phyloP scores from a whole-genome alignment of 1,140 invertebrate species.

The Listronotus oregonensis region DNA sequence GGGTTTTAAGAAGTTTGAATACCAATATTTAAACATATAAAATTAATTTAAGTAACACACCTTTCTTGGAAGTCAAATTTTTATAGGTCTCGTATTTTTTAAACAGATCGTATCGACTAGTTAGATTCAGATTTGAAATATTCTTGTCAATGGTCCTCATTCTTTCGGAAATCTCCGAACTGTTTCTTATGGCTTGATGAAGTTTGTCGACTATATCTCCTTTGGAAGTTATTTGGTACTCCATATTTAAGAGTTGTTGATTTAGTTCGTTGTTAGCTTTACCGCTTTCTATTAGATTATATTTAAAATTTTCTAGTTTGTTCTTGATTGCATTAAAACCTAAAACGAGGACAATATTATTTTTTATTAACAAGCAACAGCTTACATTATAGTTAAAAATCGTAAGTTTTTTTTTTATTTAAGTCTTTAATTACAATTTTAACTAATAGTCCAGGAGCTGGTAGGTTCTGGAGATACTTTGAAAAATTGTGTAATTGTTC shows the following conservation, averaged over 20 bases:
- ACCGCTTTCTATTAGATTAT: conserved; percentile 40
- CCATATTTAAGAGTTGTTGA: conserved; percentile 37
- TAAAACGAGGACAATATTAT: conserved; percentile 34
- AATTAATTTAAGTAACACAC: conserved; percentile 8
- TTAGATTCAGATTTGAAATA: conserved; percentile 58
- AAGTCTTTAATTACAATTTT: no score
- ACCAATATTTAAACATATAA: no score
- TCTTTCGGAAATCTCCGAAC: conserved; percentile 56
- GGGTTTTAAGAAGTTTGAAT: no score
- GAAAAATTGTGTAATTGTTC: no score
- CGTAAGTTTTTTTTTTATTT: no score
- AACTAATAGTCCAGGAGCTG: no score
- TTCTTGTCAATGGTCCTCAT: conserved; percentile 61
- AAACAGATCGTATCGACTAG: conserved; percentile 56
- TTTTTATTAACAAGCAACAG: no score
- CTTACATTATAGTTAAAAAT: no score
- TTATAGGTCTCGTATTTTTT: conserved; percentile 48
- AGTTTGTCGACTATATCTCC: conserved; percentile 39
- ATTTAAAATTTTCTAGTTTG: conserved; percentile 42
- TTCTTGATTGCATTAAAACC: conserved; percentile 40
- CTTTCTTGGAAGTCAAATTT: conserved; percentile 49
- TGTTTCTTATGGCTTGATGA: conserved; percentile 56
- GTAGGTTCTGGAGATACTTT: no score
- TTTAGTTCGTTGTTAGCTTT: conserved; percentile 45
- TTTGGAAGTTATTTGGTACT: conserved; percentile 33